phyloP scores from a whole-genome alignment of 2,797 vertebrate genomes.

The Neosalanx taihuensis region DNA sequence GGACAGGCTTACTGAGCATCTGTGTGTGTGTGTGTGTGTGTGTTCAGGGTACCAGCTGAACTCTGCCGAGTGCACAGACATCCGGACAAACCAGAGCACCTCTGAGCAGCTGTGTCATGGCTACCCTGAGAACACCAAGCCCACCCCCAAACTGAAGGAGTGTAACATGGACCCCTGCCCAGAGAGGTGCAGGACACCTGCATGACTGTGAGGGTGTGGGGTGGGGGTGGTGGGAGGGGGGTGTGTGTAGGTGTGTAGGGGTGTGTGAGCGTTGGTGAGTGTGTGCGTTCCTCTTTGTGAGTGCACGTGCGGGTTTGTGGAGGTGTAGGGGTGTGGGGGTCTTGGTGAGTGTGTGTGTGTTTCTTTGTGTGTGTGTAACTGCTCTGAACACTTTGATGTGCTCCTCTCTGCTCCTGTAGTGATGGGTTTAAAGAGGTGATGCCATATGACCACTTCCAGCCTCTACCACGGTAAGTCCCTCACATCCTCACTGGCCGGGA shows the following conservation, averaged over 20 bases:
- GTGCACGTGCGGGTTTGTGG: background rate
- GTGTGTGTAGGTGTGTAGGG: background rate
- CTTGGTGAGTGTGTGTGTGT: background rate
- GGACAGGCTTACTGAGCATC: background rate
- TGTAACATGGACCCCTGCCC: constrained; percentile 92
- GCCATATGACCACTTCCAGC: constrained; percentile 94
- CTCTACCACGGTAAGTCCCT: constrained; percentile 86
- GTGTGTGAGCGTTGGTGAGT: too few relatives aligned
- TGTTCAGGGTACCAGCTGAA: constrained; percentile 89
- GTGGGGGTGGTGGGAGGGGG: background rate
- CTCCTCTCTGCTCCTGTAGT: constrained; percentile 67
- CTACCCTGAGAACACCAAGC: constrained; percentile 89
- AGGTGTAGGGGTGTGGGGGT: background rate
- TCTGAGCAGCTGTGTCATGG: constrained; percentile 86
- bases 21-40: constrained; percentile 1
- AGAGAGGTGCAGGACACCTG: constrained; percentile 69
- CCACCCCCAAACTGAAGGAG: constrained; percentile 92
- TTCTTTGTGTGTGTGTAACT: too few relatives aligned
- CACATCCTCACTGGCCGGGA: background rate
- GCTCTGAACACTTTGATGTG: constrained; percentile 1
- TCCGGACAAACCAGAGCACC: constrained; percentile 79
- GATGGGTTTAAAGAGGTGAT: constrained; percentile 96
- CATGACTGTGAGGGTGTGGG: too few relatives aligned
- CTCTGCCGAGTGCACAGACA: constrained; percentile 88
- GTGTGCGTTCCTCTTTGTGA: background rate